Base-by-base conservation (phyloP, 2,888 invertebrate species). In the Hirudinaria manillensis region DNA sequence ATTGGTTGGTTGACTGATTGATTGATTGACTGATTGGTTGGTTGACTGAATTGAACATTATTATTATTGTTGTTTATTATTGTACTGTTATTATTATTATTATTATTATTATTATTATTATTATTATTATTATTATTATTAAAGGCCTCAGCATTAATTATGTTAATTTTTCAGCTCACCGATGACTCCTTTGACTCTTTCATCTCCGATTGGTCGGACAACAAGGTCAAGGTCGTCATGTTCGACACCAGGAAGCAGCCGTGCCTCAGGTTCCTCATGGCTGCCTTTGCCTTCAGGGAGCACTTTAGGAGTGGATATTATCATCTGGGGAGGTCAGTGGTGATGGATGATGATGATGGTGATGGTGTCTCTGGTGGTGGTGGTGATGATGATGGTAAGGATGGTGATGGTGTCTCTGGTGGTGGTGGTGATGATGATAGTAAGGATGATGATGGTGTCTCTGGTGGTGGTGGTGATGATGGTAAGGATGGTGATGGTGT, bases 161-260 rank as follows among this genome's bases (percentile, higher is more conserved):
- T 36, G 29, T 19, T 61, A n/a, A 70, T 16, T 24, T 34, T 73
- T 27, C 78, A 84, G 78, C 86, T 95, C n/a, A 89, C 89, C 75
- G 91, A 92, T 81, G 87, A 88, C 45, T 92, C 91, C 82, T 76
- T 81, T n/a, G 90, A 92, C 71, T 87, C 87, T 10, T 96, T 95
- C 84, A 88, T 96, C 45, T 89, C 89, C 68, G 93, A 94, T 74
- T 96, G 95, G 91, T 89, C 89, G 77, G 96, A 97, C 86, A 97
- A 97, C 86, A 89, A 91, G 84, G 93, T 96, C 65, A 89, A 95
- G 79, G 94, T 92, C 45, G 87, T 97, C 75, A 91, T 96, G 81
- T 92, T 95, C 85, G 84, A 84, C 65, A 83, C 82, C 27, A 81
- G 84, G 61, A 92, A 93, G 82, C 89, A 89, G 19, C 90, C 93